Evolutionary conservation across 1,140 invertebrate genomes (phyloP), one percentile per base, ranked within the genome.

Genomic region (Amyelois transitella): DNA sequence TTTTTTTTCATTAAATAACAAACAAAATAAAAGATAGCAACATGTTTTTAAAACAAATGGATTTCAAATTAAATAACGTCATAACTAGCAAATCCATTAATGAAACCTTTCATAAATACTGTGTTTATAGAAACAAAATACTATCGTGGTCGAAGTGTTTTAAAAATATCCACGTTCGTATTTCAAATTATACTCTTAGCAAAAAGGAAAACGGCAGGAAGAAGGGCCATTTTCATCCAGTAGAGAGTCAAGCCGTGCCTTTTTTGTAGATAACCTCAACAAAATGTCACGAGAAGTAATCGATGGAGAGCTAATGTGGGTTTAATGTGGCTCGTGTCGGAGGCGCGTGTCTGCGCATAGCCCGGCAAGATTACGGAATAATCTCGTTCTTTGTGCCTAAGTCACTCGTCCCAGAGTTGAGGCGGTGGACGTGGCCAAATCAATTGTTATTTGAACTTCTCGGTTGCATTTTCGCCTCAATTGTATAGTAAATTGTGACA

Each of bases 371-470:
- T 86, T 81, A 83, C 56, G 32, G 58, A 25, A 59, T 81, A 81
- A 81, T 78, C 79, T 71, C 60, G 66, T 78, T 76, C 67, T 78
- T 81, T 74, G 72, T 77, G 71, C 61, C 68, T 69, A 81, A 74
- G 69, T 74, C 68, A 71, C 60, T 69, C 53, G 61, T 54, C 60
- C 54, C 58, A 57, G 60, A 55, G 51, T 55, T 67, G 51, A 64
- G 66, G 58, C 62, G 62, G 53, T 62, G 52, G 61, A 59, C 25
- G 58, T 53, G 56, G 72, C 72, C 68, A 53, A 68, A 70, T 69
- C 67, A 68, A 73, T 74, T 68, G 61, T 55, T 52, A 70, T 70
- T 73, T 74, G 66, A 55, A 47, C 19, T 47, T 38, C 17, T 28
- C 25, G 7, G 25, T 12, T n/a, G n/a, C n/a, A n/a, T n/a, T n/a